Conservation (phyloP, 30 jellyfish, hydroid and myxozoan species). For the Turritopsis rubra region DNA sequence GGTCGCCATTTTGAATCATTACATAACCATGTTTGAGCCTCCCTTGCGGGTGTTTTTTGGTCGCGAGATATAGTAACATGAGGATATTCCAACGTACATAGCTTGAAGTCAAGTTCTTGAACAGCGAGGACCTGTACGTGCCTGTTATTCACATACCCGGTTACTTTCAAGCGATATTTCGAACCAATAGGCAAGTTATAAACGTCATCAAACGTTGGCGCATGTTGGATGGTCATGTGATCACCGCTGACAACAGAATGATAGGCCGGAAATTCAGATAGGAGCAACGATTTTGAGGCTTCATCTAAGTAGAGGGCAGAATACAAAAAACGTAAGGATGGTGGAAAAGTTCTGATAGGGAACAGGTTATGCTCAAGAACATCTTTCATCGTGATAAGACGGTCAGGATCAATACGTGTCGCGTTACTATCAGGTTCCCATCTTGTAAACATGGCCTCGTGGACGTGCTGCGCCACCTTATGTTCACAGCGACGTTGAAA, state of each 20-base stretch:
- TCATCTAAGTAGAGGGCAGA: constrained; percentile 74
- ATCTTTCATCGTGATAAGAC: background rate
- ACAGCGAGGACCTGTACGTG: constrained; percentile 75
- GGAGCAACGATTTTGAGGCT: constrained; percentile 46
- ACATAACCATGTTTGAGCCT: background rate
- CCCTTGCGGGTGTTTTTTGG: constrained; percentile 28
- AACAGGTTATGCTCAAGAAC: background rate
- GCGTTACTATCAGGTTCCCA: constrained; percentile 87
- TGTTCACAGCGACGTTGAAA: constrained; percentile 59
- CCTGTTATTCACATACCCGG: constrained; percentile 55
- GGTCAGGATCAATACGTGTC: constrained; percentile 19
- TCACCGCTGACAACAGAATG: constrained; percentile 54
- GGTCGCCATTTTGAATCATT: constrained; percentile 24
- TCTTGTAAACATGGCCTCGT: constrained; percentile 44
- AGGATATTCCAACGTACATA: constrained; percentile 51
- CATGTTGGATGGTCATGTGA: constrained; percentile 72
- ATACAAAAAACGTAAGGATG: constrained; percentile 49
- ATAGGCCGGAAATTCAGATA: constrained; percentile 39
- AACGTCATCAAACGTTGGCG: constrained; percentile 59
- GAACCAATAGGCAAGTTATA: constrained; percentile 60
- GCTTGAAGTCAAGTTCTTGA: constrained; percentile 34
- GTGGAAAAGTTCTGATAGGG: background rate
- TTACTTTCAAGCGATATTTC: constrained; percentile 36
- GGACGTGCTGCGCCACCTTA: constrained; percentile 45
- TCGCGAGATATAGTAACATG: constrained; percentile 77